Evolutionary conservation across 2,888 invertebrate species (phyloP).

Genomic region (Eupithecia pulchellata): DNA sequence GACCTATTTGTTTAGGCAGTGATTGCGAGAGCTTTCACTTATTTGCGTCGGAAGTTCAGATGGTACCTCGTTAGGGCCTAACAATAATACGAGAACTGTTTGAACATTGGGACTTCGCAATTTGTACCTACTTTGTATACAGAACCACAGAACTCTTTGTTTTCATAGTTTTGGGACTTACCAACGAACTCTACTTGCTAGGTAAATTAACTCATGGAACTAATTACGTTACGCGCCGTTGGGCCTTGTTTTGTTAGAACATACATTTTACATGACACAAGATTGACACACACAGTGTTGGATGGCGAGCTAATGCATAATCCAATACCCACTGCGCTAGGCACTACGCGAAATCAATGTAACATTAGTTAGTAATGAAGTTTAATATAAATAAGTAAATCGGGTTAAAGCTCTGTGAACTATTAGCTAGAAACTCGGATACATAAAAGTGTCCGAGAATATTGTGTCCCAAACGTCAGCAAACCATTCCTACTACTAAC

Average conservation of each 20-base stretch:
- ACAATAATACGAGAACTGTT: background rate
- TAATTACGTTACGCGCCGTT: background rate
- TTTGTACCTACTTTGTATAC: background rate
- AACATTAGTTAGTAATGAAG: slow-evolving; percentile 6
- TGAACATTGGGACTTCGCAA: background rate
- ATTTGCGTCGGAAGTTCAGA: slow-evolving; percentile 32
- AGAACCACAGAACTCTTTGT: slow-evolving; percentile 3
- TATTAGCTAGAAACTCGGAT: background rate
- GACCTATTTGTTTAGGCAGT: slow-evolving; percentile 46
- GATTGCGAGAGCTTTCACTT: slow-evolving; percentile 38
- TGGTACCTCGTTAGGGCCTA: slow-evolving; percentile 26
- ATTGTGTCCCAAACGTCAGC: too few relatives aligned
- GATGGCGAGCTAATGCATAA: slow-evolving; percentile 18
- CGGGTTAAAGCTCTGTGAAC: background rate
- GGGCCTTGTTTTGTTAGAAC: background rate
- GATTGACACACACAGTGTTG: slow-evolving; percentile 12
- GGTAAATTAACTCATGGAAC: background rate
- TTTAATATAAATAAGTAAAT: background rate
- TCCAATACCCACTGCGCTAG: background rate
- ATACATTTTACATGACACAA: slow-evolving; percentile 8
- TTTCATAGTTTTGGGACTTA: background rate
- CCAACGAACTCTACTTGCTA: background rate
- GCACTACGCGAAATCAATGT: slow-evolving; percentile 11
- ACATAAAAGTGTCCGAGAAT: too few relatives aligned
- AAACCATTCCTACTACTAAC: too few relatives aligned